phyloP scores from a whole-genome alignment of 1,140 invertebrate genomes.

The Scylla paramamosain region DNA sequence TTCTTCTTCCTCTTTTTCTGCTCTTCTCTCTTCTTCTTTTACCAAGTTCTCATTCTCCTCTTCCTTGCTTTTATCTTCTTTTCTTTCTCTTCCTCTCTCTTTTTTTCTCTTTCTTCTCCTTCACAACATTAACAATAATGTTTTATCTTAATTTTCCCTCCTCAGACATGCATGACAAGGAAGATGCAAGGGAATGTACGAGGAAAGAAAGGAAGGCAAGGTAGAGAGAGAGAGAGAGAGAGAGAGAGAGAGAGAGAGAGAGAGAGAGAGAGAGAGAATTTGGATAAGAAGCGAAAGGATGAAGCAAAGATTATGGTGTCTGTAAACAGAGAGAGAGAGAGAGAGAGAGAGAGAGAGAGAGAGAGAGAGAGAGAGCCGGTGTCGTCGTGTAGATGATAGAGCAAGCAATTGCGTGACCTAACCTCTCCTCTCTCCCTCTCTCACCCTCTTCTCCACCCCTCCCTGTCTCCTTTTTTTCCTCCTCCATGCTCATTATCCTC shows the following conservation, averaged over 20 bases:
- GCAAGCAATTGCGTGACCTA: slow-evolving; percentile 12
- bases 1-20: background rate
- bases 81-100: no score
- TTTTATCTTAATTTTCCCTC: background rate
- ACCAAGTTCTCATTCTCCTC: no score
- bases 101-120: background rate
- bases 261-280: background rate
- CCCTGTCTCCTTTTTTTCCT: background rate
- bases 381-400: slow-evolving; percentile 9
- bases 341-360: slow-evolving; percentile 20
- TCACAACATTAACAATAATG: background rate
- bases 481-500: background rate
- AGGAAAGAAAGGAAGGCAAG: background rate
- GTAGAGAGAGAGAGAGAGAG: background rate
- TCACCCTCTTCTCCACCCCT: background rate
- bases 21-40: background rate
- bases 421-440: slow-evolving; percentile 17
- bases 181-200: background rate
- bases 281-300: background rate
- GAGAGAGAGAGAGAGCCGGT: background rate
- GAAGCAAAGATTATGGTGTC: background rate
- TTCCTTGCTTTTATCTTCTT: no score
- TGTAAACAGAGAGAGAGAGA: background rate
- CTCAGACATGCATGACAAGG: background rate
- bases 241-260: background rate